Evolutionary conservation across 2,888 invertebrate species (phyloP).

Genomic region (Caenorhabditis angaria): DNA sequence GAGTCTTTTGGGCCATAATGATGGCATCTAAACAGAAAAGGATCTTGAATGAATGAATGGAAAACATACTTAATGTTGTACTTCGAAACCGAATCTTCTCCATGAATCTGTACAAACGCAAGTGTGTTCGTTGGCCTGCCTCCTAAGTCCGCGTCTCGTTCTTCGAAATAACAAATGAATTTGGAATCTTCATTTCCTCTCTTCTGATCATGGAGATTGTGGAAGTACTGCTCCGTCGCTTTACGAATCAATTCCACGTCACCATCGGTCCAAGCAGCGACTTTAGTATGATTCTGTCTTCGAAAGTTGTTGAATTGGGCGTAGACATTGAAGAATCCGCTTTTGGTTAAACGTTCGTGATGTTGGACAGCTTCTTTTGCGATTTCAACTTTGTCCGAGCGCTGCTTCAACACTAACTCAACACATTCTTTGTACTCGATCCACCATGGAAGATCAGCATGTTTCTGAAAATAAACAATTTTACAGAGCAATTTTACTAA

Average conservation of each 20-base stretch:
- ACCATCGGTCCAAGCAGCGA: slow-evolving; percentile 29
- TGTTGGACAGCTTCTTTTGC: slow-evolving; percentile 32
- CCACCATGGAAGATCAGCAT: slow-evolving; percentile 29
- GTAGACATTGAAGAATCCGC: slow-evolving; percentile 29
- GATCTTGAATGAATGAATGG: slow-evolving; percentile 27
- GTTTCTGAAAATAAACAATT: slow-evolving; percentile 28
- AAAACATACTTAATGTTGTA: slow-evolving; percentile 38
- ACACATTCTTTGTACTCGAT: slow-evolving; percentile 24
- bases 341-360: slow-evolving; percentile 24
- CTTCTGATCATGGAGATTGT: slow-evolving; percentile 23
- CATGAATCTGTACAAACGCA: slow-evolving; percentile 31
- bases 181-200: slow-evolving; percentile 29
- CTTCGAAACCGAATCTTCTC: slow-evolving; percentile 21
- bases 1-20: slow-evolving; percentile 18
- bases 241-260: slow-evolving; percentile 21
- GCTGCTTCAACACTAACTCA: slow-evolving; percentile 18
- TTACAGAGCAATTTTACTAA: slow-evolving; percentile 13
- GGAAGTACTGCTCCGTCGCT: slow-evolving; percentile 28
- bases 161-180: slow-evolving; percentile 26
- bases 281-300: slow-evolving; percentile 24
- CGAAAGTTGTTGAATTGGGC: slow-evolving; percentile 23
- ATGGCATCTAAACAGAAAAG: slow-evolving; percentile 33
- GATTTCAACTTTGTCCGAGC: slow-evolving; percentile 16
- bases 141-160: slow-evolving; percentile 17
- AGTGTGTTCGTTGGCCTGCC: slow-evolving; percentile 18